A percentile compares a stretch with the other conserved stretches of the same genome.
Conservation (phyloP, 2,888 invertebrate genomes). For the Drosophila helvetica region DNA sequence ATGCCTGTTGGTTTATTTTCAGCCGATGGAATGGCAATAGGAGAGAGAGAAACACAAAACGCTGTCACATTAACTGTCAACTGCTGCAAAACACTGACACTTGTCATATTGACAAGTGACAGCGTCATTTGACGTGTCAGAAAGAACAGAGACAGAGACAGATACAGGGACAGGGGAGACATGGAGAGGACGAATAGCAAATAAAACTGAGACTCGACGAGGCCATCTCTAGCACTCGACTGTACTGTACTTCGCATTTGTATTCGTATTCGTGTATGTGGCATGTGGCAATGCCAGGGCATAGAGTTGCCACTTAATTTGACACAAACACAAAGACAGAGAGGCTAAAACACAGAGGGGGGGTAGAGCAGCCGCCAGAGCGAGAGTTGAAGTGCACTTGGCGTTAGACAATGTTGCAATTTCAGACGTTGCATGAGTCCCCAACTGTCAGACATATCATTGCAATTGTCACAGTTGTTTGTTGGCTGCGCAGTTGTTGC, state of each 20-base stretch:
- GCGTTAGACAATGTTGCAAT: constrained; percentile 76
- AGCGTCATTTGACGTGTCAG: constrained; percentile 83
- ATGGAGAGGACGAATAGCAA: constrained; percentile 21
- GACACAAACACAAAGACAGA: constrained; percentile 43
- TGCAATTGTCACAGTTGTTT: constrained; percentile 71
- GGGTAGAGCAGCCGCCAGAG: neutral
- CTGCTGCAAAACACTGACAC: constrained; percentile 80
- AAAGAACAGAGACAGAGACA: constrained; percentile 49
- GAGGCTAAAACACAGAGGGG: neutral
- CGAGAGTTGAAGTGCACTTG: constrained; percentile 59
- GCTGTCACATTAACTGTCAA: constrained; percentile 81
- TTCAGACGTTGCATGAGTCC: constrained; percentile 60
- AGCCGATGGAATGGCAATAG: constrained; percentile 55
- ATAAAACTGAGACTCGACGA: constrained; percentile 38
- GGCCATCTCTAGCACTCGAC: constrained; percentile 48
- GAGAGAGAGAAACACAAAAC: constrained; percentile 61
- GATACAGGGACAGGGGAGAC: neutral
- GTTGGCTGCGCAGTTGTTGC: constrained; percentile 24
- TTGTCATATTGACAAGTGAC: constrained; percentile 83
- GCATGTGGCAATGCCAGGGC: constrained; percentile 61
- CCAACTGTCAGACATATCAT: constrained; percentile 74
- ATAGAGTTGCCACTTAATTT: constrained; percentile 77
- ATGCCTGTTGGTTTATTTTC: constrained; percentile 76
- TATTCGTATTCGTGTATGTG: constrained; percentile 4
- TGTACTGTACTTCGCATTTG: constrained; percentile 3